Percentiles rank a stretch among this genome's conserved stretches.
phyloP scores from a whole-genome alignment of 2,888 invertebrate species.

The Hemicrepidius hirtus region DNA sequence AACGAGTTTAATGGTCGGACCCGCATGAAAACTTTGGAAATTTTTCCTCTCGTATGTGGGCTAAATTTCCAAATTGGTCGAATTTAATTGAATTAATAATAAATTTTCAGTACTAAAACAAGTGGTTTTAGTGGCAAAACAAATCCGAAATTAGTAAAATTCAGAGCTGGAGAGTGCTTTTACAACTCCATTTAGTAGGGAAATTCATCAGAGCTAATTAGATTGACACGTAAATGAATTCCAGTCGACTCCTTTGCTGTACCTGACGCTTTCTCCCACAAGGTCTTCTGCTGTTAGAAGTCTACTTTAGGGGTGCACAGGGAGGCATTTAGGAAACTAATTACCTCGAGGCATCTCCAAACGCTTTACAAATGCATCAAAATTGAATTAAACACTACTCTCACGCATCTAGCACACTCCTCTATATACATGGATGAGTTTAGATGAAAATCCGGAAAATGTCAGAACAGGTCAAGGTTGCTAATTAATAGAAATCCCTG shows the following conservation, averaged over 20 bases:
- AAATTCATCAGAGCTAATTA: constrained; percentile 60
- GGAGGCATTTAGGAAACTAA: constrained; percentile 39
- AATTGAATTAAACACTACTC: constrained; percentile 32
- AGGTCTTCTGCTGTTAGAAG: constrained; percentile 38
- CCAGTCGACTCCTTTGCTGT: constrained; percentile 47
- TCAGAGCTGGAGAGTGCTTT: constrained; percentile 44
- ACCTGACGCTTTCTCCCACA: constrained; percentile 43
- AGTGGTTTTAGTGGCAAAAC: not conserved
- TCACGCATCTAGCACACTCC: not conserved
- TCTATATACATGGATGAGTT: too few species aligned
- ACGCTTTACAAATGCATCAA: constrained; percentile 33
- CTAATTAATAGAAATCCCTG: too few species aligned
- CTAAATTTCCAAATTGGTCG: too few species aligned
- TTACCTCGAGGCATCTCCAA: constrained; percentile 25
- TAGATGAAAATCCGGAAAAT: too few species aligned
- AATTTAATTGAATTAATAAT: not conserved
- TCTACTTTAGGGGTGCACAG: constrained; percentile 19
- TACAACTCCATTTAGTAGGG: constrained; percentile 55
- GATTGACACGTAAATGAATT: constrained; percentile 59
- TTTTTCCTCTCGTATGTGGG: too few species aligned
- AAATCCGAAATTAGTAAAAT: constrained; percentile 27
- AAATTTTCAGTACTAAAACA: not conserved
- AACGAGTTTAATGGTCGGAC: too few species aligned
- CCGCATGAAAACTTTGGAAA: too few species aligned
- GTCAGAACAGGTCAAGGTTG: too few species aligned